Evolutionary conservation across 2,888 invertebrate species (phyloP).

Genomic region (Parasteatoda lunata): DNA sequence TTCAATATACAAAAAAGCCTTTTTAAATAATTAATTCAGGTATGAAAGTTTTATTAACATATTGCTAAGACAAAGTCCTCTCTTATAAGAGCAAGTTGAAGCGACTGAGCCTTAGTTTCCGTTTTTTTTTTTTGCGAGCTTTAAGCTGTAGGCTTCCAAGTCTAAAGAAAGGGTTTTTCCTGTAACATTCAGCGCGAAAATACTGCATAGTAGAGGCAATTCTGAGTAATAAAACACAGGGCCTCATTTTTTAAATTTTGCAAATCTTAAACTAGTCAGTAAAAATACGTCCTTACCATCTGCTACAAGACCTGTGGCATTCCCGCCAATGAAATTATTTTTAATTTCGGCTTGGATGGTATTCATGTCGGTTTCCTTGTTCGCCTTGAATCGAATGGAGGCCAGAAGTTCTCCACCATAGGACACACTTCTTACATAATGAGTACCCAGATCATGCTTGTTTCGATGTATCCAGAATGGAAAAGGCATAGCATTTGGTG

Average conservation of each 20-base stretch:
- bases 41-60: no score
- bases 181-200: not conserved
- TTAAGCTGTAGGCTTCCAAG: not conserved
- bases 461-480: slow-evolving; percentile 23
- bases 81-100: no score
- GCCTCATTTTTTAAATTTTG: not conserved
- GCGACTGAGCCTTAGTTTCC: no score
- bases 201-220: no score
- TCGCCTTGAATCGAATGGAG: slow-evolving; percentile 51
- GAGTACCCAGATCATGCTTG: slow-evolving; percentile 52
- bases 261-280: not conserved
- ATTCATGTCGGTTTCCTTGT: slow-evolving; percentile 38
- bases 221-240: no score
- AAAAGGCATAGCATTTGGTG: slow-evolving; percentile 41
- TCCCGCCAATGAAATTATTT: slow-evolving; percentile 36
- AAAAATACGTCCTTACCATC: slow-evolving; percentile 33
- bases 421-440: slow-evolving; percentile 58
- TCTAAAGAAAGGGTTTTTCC: not conserved
- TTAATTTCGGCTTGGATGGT: slow-evolving; percentile 20
- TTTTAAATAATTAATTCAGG: no score
- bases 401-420: slow-evolving; percentile 61
- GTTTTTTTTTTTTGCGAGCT: no score
- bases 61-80: no score
- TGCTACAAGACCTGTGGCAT: slow-evolving; percentile 51
- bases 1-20: no score